Evolutionary conservation across 2,888 invertebrate species (phyloP).

Genomic region (Phaedon cochleariae): DNA sequence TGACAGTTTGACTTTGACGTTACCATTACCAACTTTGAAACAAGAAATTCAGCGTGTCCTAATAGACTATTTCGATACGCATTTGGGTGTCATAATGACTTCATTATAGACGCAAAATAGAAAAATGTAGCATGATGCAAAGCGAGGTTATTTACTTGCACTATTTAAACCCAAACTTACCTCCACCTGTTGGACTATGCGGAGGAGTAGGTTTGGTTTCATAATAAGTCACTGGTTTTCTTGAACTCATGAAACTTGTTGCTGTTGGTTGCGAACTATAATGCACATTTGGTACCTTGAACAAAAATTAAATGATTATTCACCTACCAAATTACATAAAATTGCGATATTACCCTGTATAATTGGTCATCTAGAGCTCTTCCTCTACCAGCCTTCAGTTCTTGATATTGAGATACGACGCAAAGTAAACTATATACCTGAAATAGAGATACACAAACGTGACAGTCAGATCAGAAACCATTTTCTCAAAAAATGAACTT

Average conservation of each 20-base stretch:
- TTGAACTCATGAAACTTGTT: conserved; percentile 65
- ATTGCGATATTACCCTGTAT: conserved; percentile 62
- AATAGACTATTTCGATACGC: too few species aligned
- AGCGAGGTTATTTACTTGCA: conserved; percentile 55
- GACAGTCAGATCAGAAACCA: neutral
- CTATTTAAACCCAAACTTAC: conserved; percentile 31
- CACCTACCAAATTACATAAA: neutral
- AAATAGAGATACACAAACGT: conserved; percentile 47
- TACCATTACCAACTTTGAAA: too few species aligned
- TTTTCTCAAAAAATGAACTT: neutral
- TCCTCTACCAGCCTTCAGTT: conserved; percentile 77
- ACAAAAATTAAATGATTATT: too few species aligned
- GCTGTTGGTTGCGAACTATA: conserved; percentile 66
- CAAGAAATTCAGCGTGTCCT: too few species aligned
- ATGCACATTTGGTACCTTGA: conserved; percentile 65
- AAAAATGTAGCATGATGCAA: too few species aligned
- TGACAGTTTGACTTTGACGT: too few species aligned
- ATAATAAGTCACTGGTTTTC: conserved; percentile 63
- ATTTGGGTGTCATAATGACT: too few species aligned
- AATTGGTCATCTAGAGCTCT: conserved; percentile 74
- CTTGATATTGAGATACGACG: conserved; percentile 88
- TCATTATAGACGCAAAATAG: too few species aligned
- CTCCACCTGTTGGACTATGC: conserved; percentile 62
- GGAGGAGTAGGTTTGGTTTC: conserved; percentile 66
- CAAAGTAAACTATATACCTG: conserved; percentile 85